Evolutionary conservation across 2,888 invertebrate genomes (phyloP), one percentile per base, ranked within the genome.

Genomic region (Drosophila birchii): DNA sequence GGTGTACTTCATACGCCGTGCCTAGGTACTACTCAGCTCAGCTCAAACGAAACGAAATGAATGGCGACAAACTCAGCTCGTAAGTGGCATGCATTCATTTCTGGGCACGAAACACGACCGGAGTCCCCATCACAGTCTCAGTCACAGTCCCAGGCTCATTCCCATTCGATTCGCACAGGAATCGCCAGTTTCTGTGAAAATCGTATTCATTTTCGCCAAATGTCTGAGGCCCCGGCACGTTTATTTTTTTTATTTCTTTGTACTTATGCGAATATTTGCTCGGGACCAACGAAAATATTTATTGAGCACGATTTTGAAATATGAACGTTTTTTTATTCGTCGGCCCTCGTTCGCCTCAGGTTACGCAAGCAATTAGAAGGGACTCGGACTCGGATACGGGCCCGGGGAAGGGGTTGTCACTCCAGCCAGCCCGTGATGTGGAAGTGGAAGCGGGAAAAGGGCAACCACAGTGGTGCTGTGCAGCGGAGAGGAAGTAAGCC

Each of bases 351-450:
- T 56, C 69, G 82, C 86, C 75, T 86, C 86, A 71, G 85, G 84
- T 84, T 84, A 88, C 88, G 84, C 79, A 80, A 88, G 86, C 88
- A 84, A 88, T 88, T 84, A 84, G 84, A 83, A 80, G 86, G 77
- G 86, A 82, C 80, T 78, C 79, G 63, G 6, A 6, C 29, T 29
- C 29, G 29, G 51, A 51, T 45, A 3, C 26, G 20, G 23, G 64
- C n/a, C n/a, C 16, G 12, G 36, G 66, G 14, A 61, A 55, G 71
- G 74, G 86, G 79, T 79, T 87, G 86, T 67, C 82, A 81, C 58
- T 84, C 71, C 44, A 20, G 16, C 71, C 44, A 20, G 16, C 20
- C 20, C 51, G 20, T 6, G 36, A n/a, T 29, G 29, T 47, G 29
- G 36, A 36, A 16, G 51, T 34, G 60, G 41, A 61, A 34, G 60